Base-by-base conservation (phyloP, 37 sponge, comb jelly and placozoan genomes). In the Corticium candelabrum region DNA sequence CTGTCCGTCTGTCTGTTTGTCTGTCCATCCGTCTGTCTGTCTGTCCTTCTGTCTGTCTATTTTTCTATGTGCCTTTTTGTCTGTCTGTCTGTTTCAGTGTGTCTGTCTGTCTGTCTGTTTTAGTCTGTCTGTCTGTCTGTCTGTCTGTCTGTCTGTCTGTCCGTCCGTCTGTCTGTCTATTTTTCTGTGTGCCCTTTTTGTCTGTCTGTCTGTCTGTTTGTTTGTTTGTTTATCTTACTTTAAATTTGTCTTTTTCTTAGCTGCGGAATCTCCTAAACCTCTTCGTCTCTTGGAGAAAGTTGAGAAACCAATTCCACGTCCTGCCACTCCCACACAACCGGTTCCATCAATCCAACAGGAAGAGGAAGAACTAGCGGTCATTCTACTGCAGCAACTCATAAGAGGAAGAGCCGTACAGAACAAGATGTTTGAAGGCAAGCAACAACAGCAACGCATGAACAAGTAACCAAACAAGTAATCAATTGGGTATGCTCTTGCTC, bases 231-330 rank as follows among this genome's bases (percentile, higher is more conserved):
- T n/a, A n/a, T n/a, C n/a, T n/a, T n/a, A 35, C 27, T 40, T 35
- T 39, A 21, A 15, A 29, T n/a, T 74, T 79, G 27, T 37, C 30
- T 31, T 37, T n/a, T 32, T 33, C 27, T 3, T 74, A 87, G 88
- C 78, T 3, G 4, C 37, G 11, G 69, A 79, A 33, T 3, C 81
- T 38, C 78, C 80, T 3, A 90, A 85, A 77, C 91, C 94, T 2
- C 82, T 90, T 35, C 72, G 97, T 0, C 77, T 90, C 41, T 82
- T 96, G 37, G 87, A 93, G 86, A 84, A 76, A 32, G 88, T 96
- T 38, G 97, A 87, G 72, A 90, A 93, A 78, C 91, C 89, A 15
- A 73, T 83, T 34, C 94, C 97, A 38, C 88, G 97, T 34, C 97
- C 97, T 36, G 91, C 97, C 35, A 96, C 97, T 11, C 97, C 97